These are phyloP conservation scores for Dermatophagoides farinae DNA, from an alignment of 1,140 invertebrate species.

Conservation along the genomic window DNA sequence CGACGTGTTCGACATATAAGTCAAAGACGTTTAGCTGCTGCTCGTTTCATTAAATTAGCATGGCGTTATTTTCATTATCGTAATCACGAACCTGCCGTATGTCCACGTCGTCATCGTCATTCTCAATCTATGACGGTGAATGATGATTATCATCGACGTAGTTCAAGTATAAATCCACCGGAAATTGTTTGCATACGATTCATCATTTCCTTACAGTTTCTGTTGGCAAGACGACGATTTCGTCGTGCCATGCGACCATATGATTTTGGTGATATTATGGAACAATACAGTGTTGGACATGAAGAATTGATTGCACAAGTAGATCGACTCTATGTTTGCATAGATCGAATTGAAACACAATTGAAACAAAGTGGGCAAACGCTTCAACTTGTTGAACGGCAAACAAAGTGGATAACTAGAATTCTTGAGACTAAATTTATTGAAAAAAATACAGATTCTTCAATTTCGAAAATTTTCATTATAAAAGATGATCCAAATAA, in stretches of 20 bases:
- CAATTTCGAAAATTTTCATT: too few relatives aligned
- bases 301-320: slow-evolving; percentile 64
- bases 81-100: neutral
- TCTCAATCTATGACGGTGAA: neutral
- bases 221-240: slow-evolving; percentile 70
- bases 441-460: too few relatives aligned
- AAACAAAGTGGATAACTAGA: too few relatives aligned
- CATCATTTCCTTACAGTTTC: slow-evolving; percentile 35
- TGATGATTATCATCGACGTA: neutral
- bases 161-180: neutral
- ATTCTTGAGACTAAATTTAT: too few relatives aligned
- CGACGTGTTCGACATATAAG: neutral
- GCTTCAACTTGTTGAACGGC: too few relatives aligned
- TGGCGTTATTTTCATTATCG: slow-evolving; percentile 2
- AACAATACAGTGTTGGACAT: slow-evolving; percentile 79
- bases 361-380: too few relatives aligned
- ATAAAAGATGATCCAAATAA: too few relatives aligned
- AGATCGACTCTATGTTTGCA: slow-evolving; percentile 38
- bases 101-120: neutral
- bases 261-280: slow-evolving; percentile 88
- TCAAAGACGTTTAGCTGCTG: neutral
- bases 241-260: slow-evolving; percentile 83
- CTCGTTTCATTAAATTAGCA: slow-evolving; percentile 3
- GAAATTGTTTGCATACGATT: neutral
- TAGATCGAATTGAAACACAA: neutral